Base-by-base conservation (phyloP, 2,113 vertebrate genomes). In the Hepsetus odoe region DNA sequence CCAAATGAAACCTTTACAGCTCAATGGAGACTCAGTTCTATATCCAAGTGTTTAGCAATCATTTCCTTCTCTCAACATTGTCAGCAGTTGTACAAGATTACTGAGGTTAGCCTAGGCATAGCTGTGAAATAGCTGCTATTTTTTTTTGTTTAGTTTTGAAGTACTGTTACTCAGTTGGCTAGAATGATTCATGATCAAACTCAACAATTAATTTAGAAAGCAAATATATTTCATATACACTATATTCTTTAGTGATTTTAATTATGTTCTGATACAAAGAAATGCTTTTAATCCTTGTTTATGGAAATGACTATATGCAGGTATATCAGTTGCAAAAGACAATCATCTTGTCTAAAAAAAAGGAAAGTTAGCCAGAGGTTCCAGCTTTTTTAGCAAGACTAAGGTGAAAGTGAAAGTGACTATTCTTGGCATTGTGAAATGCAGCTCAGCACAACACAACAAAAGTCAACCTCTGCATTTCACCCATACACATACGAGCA, bases 1-100 rank as follows among this genome's bases (percentile, higher is more conserved):
- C 85, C 89, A 82, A 89, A 88, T 84, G 80, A 85, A 84, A 85
- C 84, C 26, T 77, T 77, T 69, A 59, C 30, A 30, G 44, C 28
- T 42, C 24, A 76, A 28, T 66, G 10, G 14, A 56, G 11, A 22
- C 49, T 22, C 20, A 28, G 55, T 68, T 66, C 26, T 40, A 74
- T 44, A 68, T 28, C 49, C 33, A 82, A 75, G 72, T 51, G 67
- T 38, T 8, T 70, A 67, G 81, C 72, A 62, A 16, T 24, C 83
- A 69, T 13, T 14, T 32, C 14, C 70, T 26, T 80, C 72, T 82
- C 65, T 76, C 53, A n/a, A 22, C 49, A 30, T 1, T 20, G 3
- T 16, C 8, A 9, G 20, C 30, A 53, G 49, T 1, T 22, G 18
- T 22, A 8, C 22, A 3, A n/a, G 18, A 53, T 6, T 35, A 35